These are phyloP conservation scores for Harpalus rufipes DNA, from an alignment of 2,888 invertebrate genomes.

Conservation along the genomic window DNA sequence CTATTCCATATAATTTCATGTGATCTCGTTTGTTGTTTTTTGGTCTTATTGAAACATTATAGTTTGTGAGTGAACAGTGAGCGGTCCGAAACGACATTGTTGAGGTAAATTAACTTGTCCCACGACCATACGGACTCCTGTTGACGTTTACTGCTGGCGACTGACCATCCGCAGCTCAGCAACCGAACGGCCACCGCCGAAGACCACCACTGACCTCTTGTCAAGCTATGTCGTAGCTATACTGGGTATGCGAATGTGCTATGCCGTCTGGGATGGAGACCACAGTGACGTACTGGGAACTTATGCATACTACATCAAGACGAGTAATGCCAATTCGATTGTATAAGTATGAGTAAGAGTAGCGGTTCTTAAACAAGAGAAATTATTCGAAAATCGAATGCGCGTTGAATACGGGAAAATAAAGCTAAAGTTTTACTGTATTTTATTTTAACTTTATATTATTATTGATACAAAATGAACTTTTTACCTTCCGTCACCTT, in stretches of 20 bases:
- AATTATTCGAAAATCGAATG: too few species aligned
- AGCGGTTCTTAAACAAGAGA: not conserved
- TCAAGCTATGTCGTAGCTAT: slow-evolving; percentile 18
- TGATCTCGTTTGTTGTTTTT: too few species aligned
- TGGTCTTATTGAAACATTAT: too few species aligned
- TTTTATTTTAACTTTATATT: too few species aligned
- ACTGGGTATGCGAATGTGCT: not conserved
- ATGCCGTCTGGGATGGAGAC: slow-evolving; percentile 3
- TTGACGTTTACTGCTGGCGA: slow-evolving; percentile 60
- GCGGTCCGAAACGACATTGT: slow-evolving; percentile 58
- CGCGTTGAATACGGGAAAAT: too few species aligned
- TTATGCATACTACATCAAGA: not conserved
- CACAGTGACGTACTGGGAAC: slow-evolving; percentile 21
- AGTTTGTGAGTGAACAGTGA: too few species aligned
- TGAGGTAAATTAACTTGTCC: slow-evolving; percentile 63
- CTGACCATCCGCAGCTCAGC: slow-evolving; percentile 22
- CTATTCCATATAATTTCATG: too few species aligned
- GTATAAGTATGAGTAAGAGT: not conserved
- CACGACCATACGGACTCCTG: slow-evolving; percentile 60
- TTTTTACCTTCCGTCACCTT: too few species aligned
- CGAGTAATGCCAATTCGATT: too few species aligned
- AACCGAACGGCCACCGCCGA: slow-evolving; percentile 36
- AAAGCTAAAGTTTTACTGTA: too few species aligned
- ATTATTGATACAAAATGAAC: too few species aligned
- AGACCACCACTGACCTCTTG: slow-evolving; percentile 57